Conservation (phyloP, 2,888 invertebrate species). For the Troides aeacus region DNA sequence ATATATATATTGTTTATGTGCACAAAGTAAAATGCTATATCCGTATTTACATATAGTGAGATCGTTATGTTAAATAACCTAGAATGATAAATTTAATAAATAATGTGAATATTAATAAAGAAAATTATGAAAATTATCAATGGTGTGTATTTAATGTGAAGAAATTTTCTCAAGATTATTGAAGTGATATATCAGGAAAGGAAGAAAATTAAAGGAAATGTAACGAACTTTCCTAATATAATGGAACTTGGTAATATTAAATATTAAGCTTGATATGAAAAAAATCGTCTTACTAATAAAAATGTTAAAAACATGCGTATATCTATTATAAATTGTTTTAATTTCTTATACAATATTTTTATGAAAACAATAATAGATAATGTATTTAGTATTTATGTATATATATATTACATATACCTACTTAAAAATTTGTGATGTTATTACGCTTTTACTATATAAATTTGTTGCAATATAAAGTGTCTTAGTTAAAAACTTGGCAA, state of each 20-base stretch:
- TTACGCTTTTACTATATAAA: slow-evolving; percentile 39
- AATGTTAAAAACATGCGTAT: no score
- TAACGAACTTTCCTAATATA: no score
- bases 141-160: no score
- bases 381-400: not conserved
- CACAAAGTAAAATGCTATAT: not conserved
- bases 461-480: slow-evolving; percentile 21
- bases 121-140: no score
- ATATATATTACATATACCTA: slow-evolving; percentile 23
- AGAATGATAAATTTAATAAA: not conserved
- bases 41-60: not conserved
- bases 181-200: no score
- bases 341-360: no score
- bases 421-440: slow-evolving; percentile 26
- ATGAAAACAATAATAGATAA: not conserved
- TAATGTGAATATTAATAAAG: not conserved
- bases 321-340: no score
- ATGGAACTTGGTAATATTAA: no score
- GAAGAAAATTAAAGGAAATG: no score
- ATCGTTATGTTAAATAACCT: not conserved
- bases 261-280: no score
- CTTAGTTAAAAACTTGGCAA: not conserved
- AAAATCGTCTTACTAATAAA: no score
- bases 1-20: not conserved
- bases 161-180: no score